Evolutionary conservation across 2,888 invertebrate genomes (phyloP).

Genomic region (Mylabris sibirica): DNA sequence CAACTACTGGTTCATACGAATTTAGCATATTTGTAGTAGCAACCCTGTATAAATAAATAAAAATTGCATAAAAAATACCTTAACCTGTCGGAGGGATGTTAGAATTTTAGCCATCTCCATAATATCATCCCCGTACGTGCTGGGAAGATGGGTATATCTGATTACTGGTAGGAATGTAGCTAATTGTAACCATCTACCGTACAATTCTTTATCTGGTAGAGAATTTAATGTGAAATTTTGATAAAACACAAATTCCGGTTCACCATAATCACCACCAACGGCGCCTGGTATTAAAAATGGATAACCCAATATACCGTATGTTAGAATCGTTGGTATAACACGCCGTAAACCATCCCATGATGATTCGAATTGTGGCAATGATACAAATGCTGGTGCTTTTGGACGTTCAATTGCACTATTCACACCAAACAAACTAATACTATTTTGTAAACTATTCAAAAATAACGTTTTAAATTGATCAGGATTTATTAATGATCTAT

Average conservation of each 20-base stretch:
- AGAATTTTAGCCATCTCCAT: slow-evolving; percentile 79
- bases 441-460: slow-evolving; percentile 69
- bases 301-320: slow-evolving; percentile 89
- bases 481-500: slow-evolving; percentile 76
- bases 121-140: slow-evolving; percentile 83
- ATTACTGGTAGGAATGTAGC: slow-evolving; percentile 91
- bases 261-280: slow-evolving; percentile 87
- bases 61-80: slow-evolving; percentile 65
- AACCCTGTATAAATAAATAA: slow-evolving; percentile 25
- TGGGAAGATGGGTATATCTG: slow-evolving; percentile 89
- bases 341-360: slow-evolving; percentile 78
- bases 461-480: slow-evolving; percentile 84
- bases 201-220: slow-evolving; percentile 82
- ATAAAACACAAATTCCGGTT: slow-evolving; percentile 65
- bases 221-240: slow-evolving; percentile 61
- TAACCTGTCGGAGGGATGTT: slow-evolving; percentile 76
- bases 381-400: slow-evolving; percentile 84
- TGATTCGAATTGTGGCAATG: slow-evolving; percentile 84
- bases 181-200: slow-evolving; percentile 89
- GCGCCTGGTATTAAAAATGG: slow-evolving; percentile 94
- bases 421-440: slow-evolving; percentile 78
- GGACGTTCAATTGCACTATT: slow-evolving; percentile 85
- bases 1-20: too few relatives aligned
- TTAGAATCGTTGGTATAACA: slow-evolving; percentile 86
- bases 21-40: too few relatives aligned